Base-by-base conservation (phyloP, 2,113 vertebrate genomes). In the Atractosteus spatula region DNA sequence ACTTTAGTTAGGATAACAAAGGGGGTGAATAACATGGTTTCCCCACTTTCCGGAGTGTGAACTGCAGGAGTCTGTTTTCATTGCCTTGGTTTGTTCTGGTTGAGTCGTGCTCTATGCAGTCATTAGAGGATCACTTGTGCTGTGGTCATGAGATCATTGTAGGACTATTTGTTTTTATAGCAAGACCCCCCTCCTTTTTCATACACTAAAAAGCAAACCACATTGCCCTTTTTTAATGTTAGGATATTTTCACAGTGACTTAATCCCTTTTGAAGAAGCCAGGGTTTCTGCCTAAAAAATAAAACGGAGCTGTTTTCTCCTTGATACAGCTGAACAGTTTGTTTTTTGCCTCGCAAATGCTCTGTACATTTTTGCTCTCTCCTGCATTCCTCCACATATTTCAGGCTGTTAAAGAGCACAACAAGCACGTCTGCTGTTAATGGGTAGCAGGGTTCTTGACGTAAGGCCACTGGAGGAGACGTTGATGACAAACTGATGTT, bases 121-220 rank as follows among this genome's bases (percentile, higher is more conserved):
- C 77, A 78, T 84, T 77, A 85, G 75, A 75, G 66, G 68, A 70
- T 68, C 41, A 61, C 45, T 65, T 69, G 62, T 44, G 68, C 66
- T 76, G 78, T 71, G 76, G 81, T 78, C 55, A 86, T 87, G 85
- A 86, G 79, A 80, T 86, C 85, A 88, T 81, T 59, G 70, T 73
- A 68, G 70, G 77, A 71, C 75, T 61, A 69, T 76, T 66, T 62
- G 73, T 70, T 79, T 79, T 79, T 76, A 80, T 80, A 81, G 68
- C 75, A 74, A 55, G 65, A 79, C 80, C 78, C 43, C 64, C 41
- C 66, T 16, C 66, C 16, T 29, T 29, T 29, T 16, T 2, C 17
- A 3, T 54, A 54, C 51, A 68, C 64, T 12, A 44, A n/a, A 66
- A 45, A 47, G 51, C 29, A 51, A 82, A 76, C 78, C 75, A 62